Evolutionary conservation across 2,113 vertebrate species (phyloP).

Genomic region (Acanthisitta chloris): DNA sequence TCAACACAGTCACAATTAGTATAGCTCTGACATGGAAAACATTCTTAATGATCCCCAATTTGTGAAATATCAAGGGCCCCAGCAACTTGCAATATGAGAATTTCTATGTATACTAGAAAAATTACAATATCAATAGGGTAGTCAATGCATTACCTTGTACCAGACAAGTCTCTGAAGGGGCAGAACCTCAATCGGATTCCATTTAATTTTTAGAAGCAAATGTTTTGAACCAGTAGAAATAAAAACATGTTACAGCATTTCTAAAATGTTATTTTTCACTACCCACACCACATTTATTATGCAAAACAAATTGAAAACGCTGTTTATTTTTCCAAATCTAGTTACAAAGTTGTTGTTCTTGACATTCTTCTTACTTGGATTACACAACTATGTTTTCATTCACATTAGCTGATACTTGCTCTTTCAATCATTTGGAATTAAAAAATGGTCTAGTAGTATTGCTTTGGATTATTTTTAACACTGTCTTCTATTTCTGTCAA

Average conservation of each 20-base stretch:
- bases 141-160: neutral
- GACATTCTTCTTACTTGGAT: slow-evolving; percentile 24
- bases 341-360: slow-evolving; percentile 52
- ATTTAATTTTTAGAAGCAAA: slow-evolving; percentile 50
- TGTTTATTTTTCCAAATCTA: slow-evolving; percentile 48
- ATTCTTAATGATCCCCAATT: slow-evolving; percentile 63
- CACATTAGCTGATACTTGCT: neutral
- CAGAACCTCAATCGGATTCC: neutral
- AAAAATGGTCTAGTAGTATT: neutral
- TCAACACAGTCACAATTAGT: slow-evolving; percentile 63
- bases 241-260: neutral
- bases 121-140: slow-evolving; percentile 58
- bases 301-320: slow-evolving; percentile 5
- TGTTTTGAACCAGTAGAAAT: slow-evolving; percentile 32
- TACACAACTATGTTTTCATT: slow-evolving; percentile 37
- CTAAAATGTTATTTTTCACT: slow-evolving; percentile 10
- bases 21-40: slow-evolving; percentile 49
- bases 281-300: slow-evolving; percentile 12
- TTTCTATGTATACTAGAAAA: slow-evolving; percentile 45
- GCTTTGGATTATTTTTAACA: neutral
- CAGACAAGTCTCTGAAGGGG: slow-evolving; percentile 8
- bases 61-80: slow-evolving; percentile 36
- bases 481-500: slow-evolving; percentile 25
- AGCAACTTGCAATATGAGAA: slow-evolving; percentile 47
- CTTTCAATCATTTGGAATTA: slow-evolving; percentile 34